Percentiles rank a stretch among this genome's conserved stretches.
These are phyloP conservation scores for Morone saxatilis DNA, from an alignment of 2,113 vertebrate species.

Conservation along the genomic window DNA sequence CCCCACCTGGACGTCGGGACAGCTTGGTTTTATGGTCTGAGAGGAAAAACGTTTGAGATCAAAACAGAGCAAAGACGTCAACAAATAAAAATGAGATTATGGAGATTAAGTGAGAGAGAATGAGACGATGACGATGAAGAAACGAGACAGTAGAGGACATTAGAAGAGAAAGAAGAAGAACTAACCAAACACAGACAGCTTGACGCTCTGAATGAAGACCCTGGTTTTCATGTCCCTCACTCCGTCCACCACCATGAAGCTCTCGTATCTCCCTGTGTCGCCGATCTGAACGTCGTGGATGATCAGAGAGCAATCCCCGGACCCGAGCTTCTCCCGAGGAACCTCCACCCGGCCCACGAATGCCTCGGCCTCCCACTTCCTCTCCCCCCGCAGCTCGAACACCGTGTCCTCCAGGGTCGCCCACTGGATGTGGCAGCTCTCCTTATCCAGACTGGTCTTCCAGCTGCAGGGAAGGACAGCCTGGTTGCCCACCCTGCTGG, in stretches of 20 bases:
- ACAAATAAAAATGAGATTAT: no score
- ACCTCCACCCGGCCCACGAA: conserved; percentile 62
- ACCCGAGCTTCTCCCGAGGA: conserved; percentile 38
- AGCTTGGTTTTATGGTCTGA: conserved; percentile 67
- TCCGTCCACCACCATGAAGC: conserved; percentile 74
- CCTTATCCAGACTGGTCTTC: neutral
- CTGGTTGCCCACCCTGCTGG: conserved; percentile 57
- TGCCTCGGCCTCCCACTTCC: conserved; percentile 47
- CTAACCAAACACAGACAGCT: conserved; percentile 73
- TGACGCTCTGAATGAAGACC: conserved; percentile 76
- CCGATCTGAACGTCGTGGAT: conserved; percentile 73
- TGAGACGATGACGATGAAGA: no score
- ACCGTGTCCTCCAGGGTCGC: neutral
- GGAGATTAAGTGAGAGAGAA: no score
- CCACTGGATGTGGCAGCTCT: conserved; percentile 75
- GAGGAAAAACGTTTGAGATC: neutral
- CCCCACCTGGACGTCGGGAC: conserved; percentile 37
- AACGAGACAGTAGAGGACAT: neutral
- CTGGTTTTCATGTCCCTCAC: neutral
- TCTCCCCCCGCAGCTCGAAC: conserved; percentile 66
- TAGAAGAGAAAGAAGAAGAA: neutral
- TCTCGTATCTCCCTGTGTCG: conserved; percentile 77
- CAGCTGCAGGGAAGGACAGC: conserved; percentile 79
- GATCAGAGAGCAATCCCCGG: conserved; percentile 80
- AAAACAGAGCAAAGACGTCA: neutral